A percentile compares a stretch with the other conserved stretches of the same genome.
phyloP scores from a whole-genome alignment of 1,140 invertebrate genomes.

The Physella acuta region DNA sequence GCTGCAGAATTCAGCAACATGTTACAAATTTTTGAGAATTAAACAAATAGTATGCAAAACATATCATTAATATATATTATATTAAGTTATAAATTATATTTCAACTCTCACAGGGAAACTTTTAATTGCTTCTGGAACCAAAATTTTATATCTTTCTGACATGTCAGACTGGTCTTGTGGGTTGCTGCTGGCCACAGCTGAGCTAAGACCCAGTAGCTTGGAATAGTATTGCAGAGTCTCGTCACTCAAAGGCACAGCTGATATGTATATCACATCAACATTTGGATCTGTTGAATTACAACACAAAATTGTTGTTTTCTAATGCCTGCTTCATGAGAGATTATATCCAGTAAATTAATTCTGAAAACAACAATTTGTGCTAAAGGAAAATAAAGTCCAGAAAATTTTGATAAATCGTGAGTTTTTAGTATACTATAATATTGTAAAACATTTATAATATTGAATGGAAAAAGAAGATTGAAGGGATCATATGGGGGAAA shows the following conservation, averaged over 20 bases:
- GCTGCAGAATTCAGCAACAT: background rate
- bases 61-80: background rate
- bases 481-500: no score
- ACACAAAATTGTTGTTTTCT: no score
- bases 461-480: no score
- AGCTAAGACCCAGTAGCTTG: constrained; percentile 55
- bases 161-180: constrained; percentile 54
- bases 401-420: background rate
- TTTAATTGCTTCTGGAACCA: constrained; percentile 59
- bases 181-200: constrained; percentile 53
- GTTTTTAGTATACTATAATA: no score
- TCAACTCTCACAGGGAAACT: constrained; percentile 57
- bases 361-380: background rate
- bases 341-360: no score
- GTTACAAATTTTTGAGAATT: background rate
- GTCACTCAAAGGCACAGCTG: constrained; percentile 57
- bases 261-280: constrained; percentile 61
- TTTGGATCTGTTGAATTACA: constrained; percentile 59
- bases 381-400: background rate
- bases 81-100: background rate
- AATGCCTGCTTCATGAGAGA: no score
- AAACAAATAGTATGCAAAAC: no score
- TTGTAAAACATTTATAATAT: no score
- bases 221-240: constrained; percentile 60
- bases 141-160: constrained; percentile 55